Base-by-base conservation (phyloP, 2,797 vertebrate species). In the Notolepis coatsorum region DNA sequence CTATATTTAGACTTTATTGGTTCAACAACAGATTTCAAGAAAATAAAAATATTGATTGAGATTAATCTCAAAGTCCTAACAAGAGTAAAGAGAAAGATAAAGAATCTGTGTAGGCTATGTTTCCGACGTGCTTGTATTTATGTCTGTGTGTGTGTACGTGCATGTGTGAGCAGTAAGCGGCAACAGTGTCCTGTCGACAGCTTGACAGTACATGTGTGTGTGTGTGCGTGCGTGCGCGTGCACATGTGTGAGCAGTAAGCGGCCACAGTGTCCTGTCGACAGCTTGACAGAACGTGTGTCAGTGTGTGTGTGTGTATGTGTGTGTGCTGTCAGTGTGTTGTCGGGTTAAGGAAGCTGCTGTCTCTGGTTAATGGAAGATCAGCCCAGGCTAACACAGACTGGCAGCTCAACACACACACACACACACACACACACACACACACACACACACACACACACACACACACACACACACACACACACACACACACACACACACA, bases 321-420 rank as follows among this genome's bases (percentile, higher is more conserved):
- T 20, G 37, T 60, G 24, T 68, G 20, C 55, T 73, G 66, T 73
- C 65, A 68, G 35, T 68, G 68, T 55, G 53, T 74, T 66, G 57
- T 82, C 71, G 65, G 31, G 76, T 77, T 77, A 73, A 77, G 76
- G 68, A 77, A 87, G 73, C 68, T 45, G 69, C 73, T 83, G 79
- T 82, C 70, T 84, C 67, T 77, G 73, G 72, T 75, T 88, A 85
- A 78, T 66, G 62, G 72, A 66, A 68, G 75, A 75, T 82, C 72
- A 47, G 51, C 17, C 28, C 55, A 39, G 9, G 31, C 47, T 60
- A 55, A 57, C 41, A 41, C 39, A 45, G 33, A 71, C 28, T 63
- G 52, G 13, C 65, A n/a, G n/a, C n/a, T n/a, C n/a, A 77, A 30
- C 38, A 42, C 53, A 55, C 38, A 55, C n/a, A 55, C 52, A 54